These are phyloP conservation scores for Brachirus orientalis DNA, from an alignment of 2,113 vertebrate genomes.

Conservation along the genomic window DNA sequence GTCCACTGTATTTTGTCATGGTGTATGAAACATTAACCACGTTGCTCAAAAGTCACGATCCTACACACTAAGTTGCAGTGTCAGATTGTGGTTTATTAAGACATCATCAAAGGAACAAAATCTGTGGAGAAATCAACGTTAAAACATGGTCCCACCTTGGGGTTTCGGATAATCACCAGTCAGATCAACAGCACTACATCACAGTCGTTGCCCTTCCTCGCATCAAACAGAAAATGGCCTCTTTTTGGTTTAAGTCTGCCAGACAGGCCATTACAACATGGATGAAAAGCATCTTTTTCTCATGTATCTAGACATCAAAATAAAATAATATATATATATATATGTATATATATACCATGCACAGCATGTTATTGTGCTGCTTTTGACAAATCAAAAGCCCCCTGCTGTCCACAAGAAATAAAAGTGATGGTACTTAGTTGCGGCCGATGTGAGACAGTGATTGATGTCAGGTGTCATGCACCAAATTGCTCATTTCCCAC, in stretches of 20 bases:
- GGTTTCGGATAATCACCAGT: background rate
- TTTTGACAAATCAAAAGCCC: slow-evolving; percentile 19
- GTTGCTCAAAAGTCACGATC: too few relatives aligned
- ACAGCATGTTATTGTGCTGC: background rate
- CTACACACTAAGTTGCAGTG: too few relatives aligned
- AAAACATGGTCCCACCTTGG: too few relatives aligned
- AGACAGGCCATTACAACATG: background rate
- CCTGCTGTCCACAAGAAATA: background rate
- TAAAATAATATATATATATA: too few relatives aligned
- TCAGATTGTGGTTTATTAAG: too few relatives aligned
- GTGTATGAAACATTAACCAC: too few relatives aligned
- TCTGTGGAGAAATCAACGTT: background rate
- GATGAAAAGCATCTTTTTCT: background rate
- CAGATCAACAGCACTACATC: background rate
- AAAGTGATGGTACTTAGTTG: background rate
- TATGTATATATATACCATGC: too few relatives aligned
- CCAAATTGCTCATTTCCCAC: slow-evolving; percentile 27
- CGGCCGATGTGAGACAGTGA: slow-evolving; percentile 32
- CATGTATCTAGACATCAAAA: background rate
- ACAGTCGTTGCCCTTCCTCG: background rate
- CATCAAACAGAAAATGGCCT: background rate
- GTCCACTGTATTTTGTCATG: too few relatives aligned
- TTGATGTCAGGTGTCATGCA: slow-evolving; percentile 39
- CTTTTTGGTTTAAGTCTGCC: background rate
- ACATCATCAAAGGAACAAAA: too few relatives aligned